Percentiles rank a stretch among this genome's conserved stretches.
Evolutionary conservation across 2,113 vertebrate genomes (phyloP).

Genomic region (Trochalopteron elliotii): DNA sequence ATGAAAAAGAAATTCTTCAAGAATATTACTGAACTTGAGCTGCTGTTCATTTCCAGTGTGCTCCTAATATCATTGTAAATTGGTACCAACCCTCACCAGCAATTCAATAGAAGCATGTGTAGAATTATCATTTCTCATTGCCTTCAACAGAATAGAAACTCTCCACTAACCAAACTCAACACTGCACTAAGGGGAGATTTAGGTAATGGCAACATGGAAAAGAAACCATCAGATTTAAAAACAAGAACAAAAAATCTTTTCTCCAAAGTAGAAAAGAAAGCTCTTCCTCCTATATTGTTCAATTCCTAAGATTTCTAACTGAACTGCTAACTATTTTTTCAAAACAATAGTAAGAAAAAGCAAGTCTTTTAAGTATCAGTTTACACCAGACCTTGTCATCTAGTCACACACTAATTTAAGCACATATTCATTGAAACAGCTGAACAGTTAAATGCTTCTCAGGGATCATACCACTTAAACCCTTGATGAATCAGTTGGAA

Average conservation of each 20-base stretch:
- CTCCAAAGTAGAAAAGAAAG: not conserved
- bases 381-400: not conserved
- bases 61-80: not conserved
- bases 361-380: not conserved
- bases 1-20: not conserved
- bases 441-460: not conserved
- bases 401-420: not conserved
- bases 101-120: not conserved
- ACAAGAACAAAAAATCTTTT: not conserved
- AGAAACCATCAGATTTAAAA: not conserved
- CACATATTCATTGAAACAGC: not conserved
- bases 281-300: not conserved
- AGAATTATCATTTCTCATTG: not conserved
- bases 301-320: not conserved
- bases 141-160: not conserved
- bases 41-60: not conserved
- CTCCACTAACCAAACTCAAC: not conserved
- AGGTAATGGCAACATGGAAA: not conserved
- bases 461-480: rapidly evolving
- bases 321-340: not conserved
- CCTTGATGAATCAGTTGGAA: not conserved
- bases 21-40: not conserved
- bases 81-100: not conserved
- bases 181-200: not conserved
- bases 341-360: not conserved